Conservation (phyloP, 2,888 invertebrate species). For the Patella pellucida region DNA sequence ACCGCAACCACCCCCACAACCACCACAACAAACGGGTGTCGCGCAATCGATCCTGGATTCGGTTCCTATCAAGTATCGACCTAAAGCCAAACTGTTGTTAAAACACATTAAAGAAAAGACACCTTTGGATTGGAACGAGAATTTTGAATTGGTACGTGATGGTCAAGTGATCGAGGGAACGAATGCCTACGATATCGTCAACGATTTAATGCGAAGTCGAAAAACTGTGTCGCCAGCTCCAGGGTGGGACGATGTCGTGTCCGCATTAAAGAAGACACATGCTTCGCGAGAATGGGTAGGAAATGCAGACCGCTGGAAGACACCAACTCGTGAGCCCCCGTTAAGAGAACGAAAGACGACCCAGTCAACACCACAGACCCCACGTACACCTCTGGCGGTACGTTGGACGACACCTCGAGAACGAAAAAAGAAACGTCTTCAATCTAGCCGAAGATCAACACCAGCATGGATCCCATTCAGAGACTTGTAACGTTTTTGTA, state of each 20-base stretch:
- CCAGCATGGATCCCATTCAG: too few relatives aligned
- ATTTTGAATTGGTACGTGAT: too few relatives aligned
- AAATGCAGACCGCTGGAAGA: not conserved
- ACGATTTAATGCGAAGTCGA: not conserved
- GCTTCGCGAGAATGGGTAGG: not conserved
- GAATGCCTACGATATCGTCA: constrained; percentile 3
- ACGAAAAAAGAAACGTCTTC: too few relatives aligned
- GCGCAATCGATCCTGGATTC: not conserved
- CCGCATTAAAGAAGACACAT: not conserved
- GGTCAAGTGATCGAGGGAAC: not conserved
- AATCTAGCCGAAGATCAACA: too few relatives aligned
- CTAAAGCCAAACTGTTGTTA: constrained; percentile 1
- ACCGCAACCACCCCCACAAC: not conserved
- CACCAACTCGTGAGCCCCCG: too few relatives aligned
- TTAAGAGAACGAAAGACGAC: not conserved
- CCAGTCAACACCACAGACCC: not conserved
- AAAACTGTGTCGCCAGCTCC: not conserved
- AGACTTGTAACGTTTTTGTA: too few relatives aligned
- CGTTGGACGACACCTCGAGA: too few relatives aligned
- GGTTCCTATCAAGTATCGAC: not conserved
- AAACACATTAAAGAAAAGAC: not conserved
- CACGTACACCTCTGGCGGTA: not conserved
- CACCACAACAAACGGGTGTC: not conserved
- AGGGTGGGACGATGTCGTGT: not conserved
- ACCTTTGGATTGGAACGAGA: not conserved